Evolutionary conservation across 2,113 vertebrate species (phyloP).

Genomic region (Ifrita kowaldi): DNA sequence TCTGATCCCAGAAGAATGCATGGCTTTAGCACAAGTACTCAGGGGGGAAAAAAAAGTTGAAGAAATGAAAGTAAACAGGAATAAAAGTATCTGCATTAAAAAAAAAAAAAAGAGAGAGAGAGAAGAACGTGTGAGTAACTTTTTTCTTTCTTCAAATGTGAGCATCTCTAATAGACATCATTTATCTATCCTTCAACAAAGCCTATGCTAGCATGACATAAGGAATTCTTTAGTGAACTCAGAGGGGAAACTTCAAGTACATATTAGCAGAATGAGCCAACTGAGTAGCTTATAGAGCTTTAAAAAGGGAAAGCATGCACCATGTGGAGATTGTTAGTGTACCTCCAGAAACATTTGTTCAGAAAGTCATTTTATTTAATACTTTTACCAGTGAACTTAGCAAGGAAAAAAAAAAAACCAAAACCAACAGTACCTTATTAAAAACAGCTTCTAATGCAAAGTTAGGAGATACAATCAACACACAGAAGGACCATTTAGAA

Average conservation of each 20-base stretch:
- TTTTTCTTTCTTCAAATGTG: background rate
- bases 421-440: background rate
- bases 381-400: background rate
- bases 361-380: background rate
- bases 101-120: background rate
- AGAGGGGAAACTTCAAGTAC: background rate
- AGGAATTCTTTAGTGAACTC: background rate
- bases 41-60: background rate
- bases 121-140: background rate
- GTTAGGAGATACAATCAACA: background rate
- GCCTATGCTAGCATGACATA: background rate
- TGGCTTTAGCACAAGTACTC: background rate
- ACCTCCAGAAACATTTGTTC: background rate
- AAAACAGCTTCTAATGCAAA: background rate
- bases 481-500: background rate
- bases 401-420: background rate
- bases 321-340: background rate
- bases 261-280: background rate
- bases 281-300: background rate
- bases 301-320: background rate
- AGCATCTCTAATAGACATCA: background rate
- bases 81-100: background rate
- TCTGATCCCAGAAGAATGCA: background rate
- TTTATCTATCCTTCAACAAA: background rate
- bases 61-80: background rate